Conservation (phyloP, 2,888 invertebrate species). For the Tetranychus piercei region DNA sequence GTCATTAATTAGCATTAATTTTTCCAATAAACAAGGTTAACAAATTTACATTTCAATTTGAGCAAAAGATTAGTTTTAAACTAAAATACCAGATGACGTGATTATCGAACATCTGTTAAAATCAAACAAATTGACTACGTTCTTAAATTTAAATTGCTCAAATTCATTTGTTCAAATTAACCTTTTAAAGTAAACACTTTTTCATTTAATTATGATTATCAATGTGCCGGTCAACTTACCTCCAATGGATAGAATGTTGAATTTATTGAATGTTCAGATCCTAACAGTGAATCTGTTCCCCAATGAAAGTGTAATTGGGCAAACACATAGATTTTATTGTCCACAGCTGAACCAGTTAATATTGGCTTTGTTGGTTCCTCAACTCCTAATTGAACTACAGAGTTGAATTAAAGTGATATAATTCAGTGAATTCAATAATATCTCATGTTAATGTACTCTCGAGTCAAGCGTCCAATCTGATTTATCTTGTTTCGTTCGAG, state of each 20-base stretch:
- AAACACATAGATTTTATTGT: background rate
- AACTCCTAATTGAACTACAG: background rate
- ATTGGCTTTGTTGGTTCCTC: background rate
- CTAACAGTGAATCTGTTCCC: background rate
- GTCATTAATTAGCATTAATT: background rate
- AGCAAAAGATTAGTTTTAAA: too few species aligned
- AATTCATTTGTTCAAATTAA: too few species aligned
- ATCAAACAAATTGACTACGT: too few species aligned
- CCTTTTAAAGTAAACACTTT: background rate
- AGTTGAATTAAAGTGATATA: background rate
- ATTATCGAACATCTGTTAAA: too few species aligned
- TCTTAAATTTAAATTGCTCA: too few species aligned
- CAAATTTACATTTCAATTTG: too few species aligned
- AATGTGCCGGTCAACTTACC: background rate
- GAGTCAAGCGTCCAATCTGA: too few species aligned
- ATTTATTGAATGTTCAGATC: constrained; percentile 4
- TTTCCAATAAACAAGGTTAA: too few species aligned
- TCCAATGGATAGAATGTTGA: constrained; percentile 3
- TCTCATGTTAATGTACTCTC: background rate
- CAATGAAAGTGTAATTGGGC: background rate
- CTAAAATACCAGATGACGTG: too few species aligned
- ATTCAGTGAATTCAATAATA: background rate
- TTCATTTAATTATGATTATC: background rate
- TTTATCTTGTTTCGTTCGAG: too few species aligned
- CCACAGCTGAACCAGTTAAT: background rate